Evolutionary conservation across 2,888 invertebrate species (phyloP).

Genomic region (Macrophya annulata): DNA sequence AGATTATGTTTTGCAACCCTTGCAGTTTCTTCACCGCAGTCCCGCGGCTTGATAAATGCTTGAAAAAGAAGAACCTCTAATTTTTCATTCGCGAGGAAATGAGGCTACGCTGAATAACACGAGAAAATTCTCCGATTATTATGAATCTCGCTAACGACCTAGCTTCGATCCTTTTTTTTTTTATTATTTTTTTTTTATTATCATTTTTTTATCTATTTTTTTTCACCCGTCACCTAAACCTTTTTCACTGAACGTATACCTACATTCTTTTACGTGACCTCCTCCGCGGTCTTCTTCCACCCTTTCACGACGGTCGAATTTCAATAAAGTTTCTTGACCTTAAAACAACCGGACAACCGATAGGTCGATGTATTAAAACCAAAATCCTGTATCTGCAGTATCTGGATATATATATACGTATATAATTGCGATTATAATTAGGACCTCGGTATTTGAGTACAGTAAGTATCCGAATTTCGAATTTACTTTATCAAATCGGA

Average conservation of each 20-base stretch:
- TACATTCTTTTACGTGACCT: conserved; percentile 11
- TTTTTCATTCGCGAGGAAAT: conserved; percentile 63
- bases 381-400: neutral
- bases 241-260: neutral
- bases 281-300: neutral
- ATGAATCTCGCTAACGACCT: conserved; percentile 67
- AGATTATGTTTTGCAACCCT: conserved; percentile 74
- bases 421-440: neutral
- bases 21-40: conserved; percentile 69
- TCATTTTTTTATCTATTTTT: neutral
- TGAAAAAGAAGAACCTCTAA: conserved; percentile 55
- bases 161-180: conserved; percentile 63
- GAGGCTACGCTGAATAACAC: conserved; percentile 63
- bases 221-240: neutral
- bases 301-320: neutral
- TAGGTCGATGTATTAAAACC: neutral
- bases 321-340: neutral
- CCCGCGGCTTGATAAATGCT: conserved; percentile 72
- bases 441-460: neutral
- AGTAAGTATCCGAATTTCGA: neutral
- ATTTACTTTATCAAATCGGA: conserved; percentile 8
- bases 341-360: neutral
- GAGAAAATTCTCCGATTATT: conserved; percentile 61
- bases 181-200: neutral
- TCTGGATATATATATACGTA: neutral